phyloP scores from a whole-genome alignment of 2,888 invertebrate species.

The Anthophora plumipes region DNA sequence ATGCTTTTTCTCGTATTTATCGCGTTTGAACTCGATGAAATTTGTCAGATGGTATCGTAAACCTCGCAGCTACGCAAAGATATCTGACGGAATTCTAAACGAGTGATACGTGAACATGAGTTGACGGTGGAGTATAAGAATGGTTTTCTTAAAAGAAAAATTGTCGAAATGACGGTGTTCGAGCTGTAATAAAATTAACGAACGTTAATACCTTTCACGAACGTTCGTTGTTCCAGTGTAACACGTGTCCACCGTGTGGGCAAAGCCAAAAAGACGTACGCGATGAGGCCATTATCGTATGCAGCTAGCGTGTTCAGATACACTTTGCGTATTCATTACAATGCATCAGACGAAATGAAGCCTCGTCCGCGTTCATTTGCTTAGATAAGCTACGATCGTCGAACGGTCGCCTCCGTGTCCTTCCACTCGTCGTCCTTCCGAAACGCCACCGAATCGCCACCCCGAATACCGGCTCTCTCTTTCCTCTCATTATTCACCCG shows the following conservation, averaged over 20 bases:
- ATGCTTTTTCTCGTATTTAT: background rate
- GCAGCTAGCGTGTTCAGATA: slow-evolving; percentile 78
- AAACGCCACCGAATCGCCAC: slow-evolving; percentile 32
- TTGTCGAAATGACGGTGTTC: background rate
- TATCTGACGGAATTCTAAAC: too few relatives aligned
- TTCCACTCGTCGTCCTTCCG: slow-evolving; percentile 47
- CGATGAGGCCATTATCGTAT: slow-evolving; percentile 55
- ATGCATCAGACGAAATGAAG: slow-evolving; percentile 82
- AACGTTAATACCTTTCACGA: slow-evolving; percentile 18
- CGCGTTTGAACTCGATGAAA: slow-evolving; percentile 13
- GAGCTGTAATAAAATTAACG: slow-evolving; percentile 6
- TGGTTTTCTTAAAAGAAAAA: too few relatives aligned
- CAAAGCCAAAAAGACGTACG: slow-evolving; percentile 45
- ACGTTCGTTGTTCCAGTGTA: slow-evolving; percentile 39
- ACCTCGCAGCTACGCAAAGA: background rate
- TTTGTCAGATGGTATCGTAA: slow-evolving; percentile 30
- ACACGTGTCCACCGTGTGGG: slow-evolving; percentile 50
- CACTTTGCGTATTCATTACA: slow-evolving; percentile 81
- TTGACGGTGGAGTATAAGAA: too few relatives aligned
- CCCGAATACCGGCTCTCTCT: background rate
- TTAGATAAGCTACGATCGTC: slow-evolving; percentile 79
- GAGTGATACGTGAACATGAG: too few relatives aligned
- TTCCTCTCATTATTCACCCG: slow-evolving; percentile 72
- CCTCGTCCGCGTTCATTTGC: slow-evolving; percentile 81
- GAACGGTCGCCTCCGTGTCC: slow-evolving; percentile 48